Conservation (phyloP, 2,797 vertebrate species). For the Myoxocephalus aenaeus region DNA sequence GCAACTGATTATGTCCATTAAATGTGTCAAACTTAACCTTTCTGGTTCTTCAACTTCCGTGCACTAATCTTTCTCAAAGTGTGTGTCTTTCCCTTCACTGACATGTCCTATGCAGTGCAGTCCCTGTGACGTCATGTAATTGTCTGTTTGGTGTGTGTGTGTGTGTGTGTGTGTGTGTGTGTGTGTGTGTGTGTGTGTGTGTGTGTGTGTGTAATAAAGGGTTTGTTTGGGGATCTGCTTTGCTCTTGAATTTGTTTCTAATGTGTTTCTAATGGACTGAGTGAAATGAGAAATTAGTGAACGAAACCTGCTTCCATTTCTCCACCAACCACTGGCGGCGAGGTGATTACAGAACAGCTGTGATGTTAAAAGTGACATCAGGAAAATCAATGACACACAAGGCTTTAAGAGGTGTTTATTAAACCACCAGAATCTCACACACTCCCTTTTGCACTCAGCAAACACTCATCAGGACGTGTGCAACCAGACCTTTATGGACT, state of each 20-base stretch:
- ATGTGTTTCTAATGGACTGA: background rate
- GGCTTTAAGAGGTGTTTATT: conserved; percentile 72
- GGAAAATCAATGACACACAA: conserved; percentile 19
- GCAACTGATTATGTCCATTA: too few relatives aligned
- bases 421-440: conserved; percentile 53
- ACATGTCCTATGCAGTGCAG: too few relatives aligned
- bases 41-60: too few relatives aligned
- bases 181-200: too few relatives aligned
- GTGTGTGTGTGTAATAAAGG: too few relatives aligned
- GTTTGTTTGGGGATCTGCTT: background rate
- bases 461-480: conserved; percentile 49
- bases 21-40: too few relatives aligned
- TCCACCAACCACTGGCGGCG: background rate
- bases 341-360: background rate
- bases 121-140: too few relatives aligned
- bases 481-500: conserved; percentile 40
- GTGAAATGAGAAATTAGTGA: background rate
- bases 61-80: too few relatives aligned
- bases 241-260: background rate
- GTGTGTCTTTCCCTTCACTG: too few relatives aligned
- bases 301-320: background rate
- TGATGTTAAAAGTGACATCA: background rate
- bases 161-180: too few relatives aligned
- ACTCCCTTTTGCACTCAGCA: conserved; percentile 39
- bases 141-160: too few relatives aligned